These are phyloP conservation scores for Barnardius zonarius DNA, from an alignment of 2,113 vertebrate genomes.

Conservation along the genomic window DNA sequence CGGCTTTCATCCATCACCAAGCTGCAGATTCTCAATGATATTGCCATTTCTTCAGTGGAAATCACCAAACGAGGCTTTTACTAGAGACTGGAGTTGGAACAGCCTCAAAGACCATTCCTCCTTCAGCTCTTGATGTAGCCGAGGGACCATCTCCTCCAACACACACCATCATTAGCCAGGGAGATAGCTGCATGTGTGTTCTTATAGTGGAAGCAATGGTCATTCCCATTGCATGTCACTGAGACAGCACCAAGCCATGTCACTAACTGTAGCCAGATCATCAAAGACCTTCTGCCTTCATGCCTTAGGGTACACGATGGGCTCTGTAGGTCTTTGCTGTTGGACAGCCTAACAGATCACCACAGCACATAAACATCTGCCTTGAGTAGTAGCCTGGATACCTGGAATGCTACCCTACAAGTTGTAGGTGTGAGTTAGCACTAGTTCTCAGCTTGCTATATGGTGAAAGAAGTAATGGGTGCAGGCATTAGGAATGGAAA, in stretches of 20 bases:
- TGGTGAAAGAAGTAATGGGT: background rate
- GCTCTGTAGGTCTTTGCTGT: background rate
- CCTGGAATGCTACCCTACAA: background rate
- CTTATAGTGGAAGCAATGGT: background rate
- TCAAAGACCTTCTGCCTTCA: background rate
- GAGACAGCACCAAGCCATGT: background rate
- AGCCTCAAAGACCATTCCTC: background rate
- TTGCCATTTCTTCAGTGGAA: slow-evolving; percentile 77
- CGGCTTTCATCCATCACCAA: slow-evolving; percentile 75
- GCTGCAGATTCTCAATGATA: slow-evolving; percentile 77
- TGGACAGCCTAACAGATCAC: background rate
- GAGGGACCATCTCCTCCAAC: background rate
- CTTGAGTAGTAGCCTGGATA: background rate
- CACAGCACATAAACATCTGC: background rate
- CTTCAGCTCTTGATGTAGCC: background rate
- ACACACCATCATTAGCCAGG: background rate
- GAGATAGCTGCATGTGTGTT: rapidly evolving
- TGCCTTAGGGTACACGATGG: background rate
- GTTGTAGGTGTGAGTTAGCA: background rate
- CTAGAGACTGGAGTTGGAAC: background rate
- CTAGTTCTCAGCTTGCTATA: rapidly evolving
- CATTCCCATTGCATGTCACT: background rate
- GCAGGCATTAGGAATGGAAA: background rate
- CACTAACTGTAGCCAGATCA: background rate
- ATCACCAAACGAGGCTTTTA: slow-evolving; percentile 72